These are phyloP conservation scores for Nephrocerus scutellatus DNA, from an alignment of 2,888 invertebrate species.

Conservation along the genomic window DNA sequence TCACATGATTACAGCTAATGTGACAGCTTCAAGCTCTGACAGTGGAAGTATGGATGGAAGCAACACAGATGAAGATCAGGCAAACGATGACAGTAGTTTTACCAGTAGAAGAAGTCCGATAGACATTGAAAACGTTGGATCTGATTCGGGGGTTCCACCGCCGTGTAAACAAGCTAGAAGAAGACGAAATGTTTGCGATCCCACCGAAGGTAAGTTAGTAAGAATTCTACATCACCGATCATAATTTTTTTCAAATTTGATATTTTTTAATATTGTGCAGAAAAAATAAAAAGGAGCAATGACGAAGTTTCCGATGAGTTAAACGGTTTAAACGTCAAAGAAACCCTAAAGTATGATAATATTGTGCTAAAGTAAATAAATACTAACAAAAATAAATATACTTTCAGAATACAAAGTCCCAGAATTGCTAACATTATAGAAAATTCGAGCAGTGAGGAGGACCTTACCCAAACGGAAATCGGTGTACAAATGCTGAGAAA, in stretches of 20 bases:
- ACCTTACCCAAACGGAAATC: constrained; percentile 37
- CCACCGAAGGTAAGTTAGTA: constrained; percentile 30
- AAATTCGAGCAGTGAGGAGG: constrained; percentile 43
- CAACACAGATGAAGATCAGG: constrained; percentile 69
- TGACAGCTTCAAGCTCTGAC: constrained; percentile 62
- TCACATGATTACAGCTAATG: constrained; percentile 47
- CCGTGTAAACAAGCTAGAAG: constrained; percentile 51
- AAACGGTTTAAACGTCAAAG: too few species aligned
- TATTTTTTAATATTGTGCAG: constrained; percentile 20
- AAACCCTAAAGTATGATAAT: constrained; percentile 34
- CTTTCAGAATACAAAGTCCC: constrained; percentile 36
- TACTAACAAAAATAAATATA: too few species aligned
- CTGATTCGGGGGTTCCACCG: constrained; percentile 49
- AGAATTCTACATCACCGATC: background rate
- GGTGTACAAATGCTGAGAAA: constrained; percentile 41
- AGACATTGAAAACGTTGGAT: constrained; percentile 48
- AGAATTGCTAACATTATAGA: constrained; percentile 45
- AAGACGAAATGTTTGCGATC: constrained; percentile 43
- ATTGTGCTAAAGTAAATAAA: constrained; percentile 36
- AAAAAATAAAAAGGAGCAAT: constrained; percentile 24
- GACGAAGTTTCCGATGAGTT: background rate
- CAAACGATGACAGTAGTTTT: constrained; percentile 53
- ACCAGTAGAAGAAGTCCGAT: constrained; percentile 50
- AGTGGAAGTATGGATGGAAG: constrained; percentile 75
- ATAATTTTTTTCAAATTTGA: background rate